Evolutionary conservation across 2,888 invertebrate genomes (phyloP).

Genomic region (Acanthosepion esculentum): DNA sequence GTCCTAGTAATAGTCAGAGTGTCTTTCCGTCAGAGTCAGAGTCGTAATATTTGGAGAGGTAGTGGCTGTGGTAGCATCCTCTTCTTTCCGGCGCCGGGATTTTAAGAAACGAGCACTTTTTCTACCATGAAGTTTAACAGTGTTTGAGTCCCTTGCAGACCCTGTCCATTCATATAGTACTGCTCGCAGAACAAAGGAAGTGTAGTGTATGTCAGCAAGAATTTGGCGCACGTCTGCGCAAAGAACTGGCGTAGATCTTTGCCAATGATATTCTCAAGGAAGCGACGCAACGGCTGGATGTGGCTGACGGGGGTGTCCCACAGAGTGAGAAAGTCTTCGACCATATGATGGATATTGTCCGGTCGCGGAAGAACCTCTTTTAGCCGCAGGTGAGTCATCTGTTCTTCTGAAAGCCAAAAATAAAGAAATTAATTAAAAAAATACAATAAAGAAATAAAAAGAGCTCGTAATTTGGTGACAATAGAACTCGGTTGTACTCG

Average conservation of each 20-base stretch:
- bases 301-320: slow-evolving; percentile 75
- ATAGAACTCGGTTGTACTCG: too few species aligned
- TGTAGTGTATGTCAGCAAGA: slow-evolving; percentile 65
- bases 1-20: not conserved
- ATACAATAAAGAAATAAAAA: too few species aligned
- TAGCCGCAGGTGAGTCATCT: slow-evolving; percentile 58
- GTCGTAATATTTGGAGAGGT: not conserved
- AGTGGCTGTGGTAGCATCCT: not conserved
- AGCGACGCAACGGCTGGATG: slow-evolving; percentile 73
- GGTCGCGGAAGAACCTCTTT: slow-evolving; percentile 72
- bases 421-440: too few species aligned
- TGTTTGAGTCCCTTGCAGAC: not conserved
- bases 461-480: too few species aligned
- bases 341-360: slow-evolving; percentile 73
- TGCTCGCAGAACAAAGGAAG: slow-evolving; percentile 64
- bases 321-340: slow-evolving; percentile 76
- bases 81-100: not conserved
- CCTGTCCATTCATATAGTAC: slow-evolving; percentile 63
- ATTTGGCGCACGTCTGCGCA: slow-evolving; percentile 70
- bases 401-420: slow-evolving; percentile 58
- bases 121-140: not conserved
- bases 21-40: not conserved
- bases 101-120: not conserved
- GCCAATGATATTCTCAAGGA: slow-evolving; percentile 63
- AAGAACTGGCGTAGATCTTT: slow-evolving; percentile 70